Evolutionary conservation across 2,113 vertebrate genomes (phyloP).

Genomic region (Coturnix japonica): DNA sequence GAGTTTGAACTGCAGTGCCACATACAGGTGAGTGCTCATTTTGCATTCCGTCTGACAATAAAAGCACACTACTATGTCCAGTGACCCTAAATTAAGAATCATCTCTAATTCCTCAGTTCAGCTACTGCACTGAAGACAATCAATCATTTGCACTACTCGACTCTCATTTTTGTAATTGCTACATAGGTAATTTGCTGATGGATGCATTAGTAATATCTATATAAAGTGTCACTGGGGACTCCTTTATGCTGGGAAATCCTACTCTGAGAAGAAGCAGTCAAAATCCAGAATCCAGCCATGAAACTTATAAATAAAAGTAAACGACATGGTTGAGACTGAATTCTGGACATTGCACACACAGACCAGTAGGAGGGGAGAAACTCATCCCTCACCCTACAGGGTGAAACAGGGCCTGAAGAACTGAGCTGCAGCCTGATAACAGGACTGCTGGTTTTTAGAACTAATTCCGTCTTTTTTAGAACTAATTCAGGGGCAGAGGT

Average conservation of each 20-base stretch:
- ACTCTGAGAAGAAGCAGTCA: neutral
- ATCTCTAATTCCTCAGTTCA: neutral
- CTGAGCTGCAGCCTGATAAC: neutral
- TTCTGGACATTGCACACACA: neutral
- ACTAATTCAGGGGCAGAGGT: neutral
- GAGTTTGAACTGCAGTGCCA: neutral
- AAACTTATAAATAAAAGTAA: neutral
- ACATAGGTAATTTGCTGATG: slow-evolving; percentile 29
- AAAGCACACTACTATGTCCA: neutral
- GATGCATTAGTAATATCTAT: neutral
- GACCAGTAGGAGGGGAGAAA: neutral
- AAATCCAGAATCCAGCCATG: neutral
- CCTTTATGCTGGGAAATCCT: neutral
- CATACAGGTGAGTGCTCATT: neutral
- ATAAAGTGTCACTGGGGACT: neutral
- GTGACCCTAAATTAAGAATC: neutral
- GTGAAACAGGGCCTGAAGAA: neutral
- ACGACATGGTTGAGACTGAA: neutral
- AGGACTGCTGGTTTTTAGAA: neutral
- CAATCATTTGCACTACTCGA: neutral
- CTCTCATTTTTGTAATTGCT: slow-evolving; percentile 14
- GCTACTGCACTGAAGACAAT: neutral
- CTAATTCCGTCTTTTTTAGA: neutral
- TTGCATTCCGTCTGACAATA: neutral
- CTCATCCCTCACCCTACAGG: neutral